Evolutionary conservation across 2,797 vertebrate species (phyloP).

Genomic region (Enteromius mattozi): DNA sequence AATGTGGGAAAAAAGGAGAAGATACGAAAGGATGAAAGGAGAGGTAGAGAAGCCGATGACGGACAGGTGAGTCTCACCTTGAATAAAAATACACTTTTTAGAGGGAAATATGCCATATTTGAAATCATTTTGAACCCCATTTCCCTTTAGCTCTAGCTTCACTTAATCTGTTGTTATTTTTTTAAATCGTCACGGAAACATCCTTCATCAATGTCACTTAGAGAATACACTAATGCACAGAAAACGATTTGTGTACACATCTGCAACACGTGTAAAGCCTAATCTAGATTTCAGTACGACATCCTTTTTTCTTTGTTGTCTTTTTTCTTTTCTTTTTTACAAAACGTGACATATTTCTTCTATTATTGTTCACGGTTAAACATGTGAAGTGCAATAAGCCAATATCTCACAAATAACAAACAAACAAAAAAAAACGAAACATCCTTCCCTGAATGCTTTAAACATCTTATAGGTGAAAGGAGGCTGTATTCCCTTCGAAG

Average conservation of each 20-base stretch:
- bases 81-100: constrained; percentile 24
- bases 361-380: constrained; percentile 55
- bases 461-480: constrained; percentile 24
- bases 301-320: constrained; percentile 43
- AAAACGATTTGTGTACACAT: constrained; percentile 66
- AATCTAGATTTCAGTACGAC: constrained; percentile 63
- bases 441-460: constrained; percentile 58
- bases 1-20: constrained; percentile 28
- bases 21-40: constrained; percentile 36
- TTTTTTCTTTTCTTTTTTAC: constrained; percentile 34
- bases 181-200: constrained; percentile 53
- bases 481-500: constrained; percentile 6
- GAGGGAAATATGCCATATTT: constrained; percentile 41
- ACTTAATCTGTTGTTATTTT: not conserved
- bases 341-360: constrained; percentile 58
- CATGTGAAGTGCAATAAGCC: constrained; percentile 59
- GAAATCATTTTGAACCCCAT: constrained; percentile 35
- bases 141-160: constrained; percentile 26
- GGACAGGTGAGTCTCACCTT: constrained; percentile 52
- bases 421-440: constrained; percentile 3
- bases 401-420: constrained; percentile 22
- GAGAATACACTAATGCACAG: constrained; percentile 66
- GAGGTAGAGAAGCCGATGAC: constrained; percentile 45
- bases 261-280: constrained; percentile 65
- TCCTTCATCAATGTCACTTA: constrained; percentile 71